A percentile compares a stretch with the other conserved stretches of the same genome.
These are phyloP conservation scores for Drosophila lutescens DNA, from an alignment of 2,888 invertebrate species.

Conservation along the genomic window DNA sequence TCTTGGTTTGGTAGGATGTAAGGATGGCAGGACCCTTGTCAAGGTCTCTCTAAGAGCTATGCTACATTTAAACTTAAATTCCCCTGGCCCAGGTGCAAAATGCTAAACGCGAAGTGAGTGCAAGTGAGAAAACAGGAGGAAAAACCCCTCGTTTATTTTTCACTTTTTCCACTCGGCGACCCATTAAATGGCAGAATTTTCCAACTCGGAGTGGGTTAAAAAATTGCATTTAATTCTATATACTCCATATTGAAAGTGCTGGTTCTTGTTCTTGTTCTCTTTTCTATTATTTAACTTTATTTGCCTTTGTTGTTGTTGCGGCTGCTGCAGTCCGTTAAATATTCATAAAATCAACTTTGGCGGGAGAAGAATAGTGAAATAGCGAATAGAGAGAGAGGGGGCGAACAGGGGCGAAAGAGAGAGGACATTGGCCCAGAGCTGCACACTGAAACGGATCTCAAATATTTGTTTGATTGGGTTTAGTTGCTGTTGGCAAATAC, in stretches of 20 bases:
- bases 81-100: slow-evolving; percentile 42
- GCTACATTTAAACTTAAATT: slow-evolving; percentile 64
- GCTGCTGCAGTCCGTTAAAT: slow-evolving; percentile 42
- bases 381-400: slow-evolving; percentile 1
- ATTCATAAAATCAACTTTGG: slow-evolving; percentile 47
- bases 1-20: not conserved
- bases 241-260: slow-evolving; percentile 51
- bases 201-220: slow-evolving; percentile 10
- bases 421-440: slow-evolving; percentile 48
- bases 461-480: slow-evolving; percentile 67
- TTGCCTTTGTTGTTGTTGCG: slow-evolving; percentile 21
- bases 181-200: slow-evolving; percentile 57
- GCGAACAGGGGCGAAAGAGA: not conserved
- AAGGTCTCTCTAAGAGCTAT: slow-evolving; percentile 59
- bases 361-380: slow-evolving; percentile 19
- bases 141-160: slow-evolving; percentile 51
- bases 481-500: slow-evolving; percentile 49
- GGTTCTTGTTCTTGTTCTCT: not conserved
- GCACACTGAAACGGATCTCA: slow-evolving; percentile 53
- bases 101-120: slow-evolving; percentile 16
- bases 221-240: slow-evolving; percentile 57
- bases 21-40: slow-evolving; percentile 14
- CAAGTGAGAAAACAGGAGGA: slow-evolving; percentile 11
- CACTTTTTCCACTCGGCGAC: slow-evolving; percentile 64
- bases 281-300: slow-evolving; percentile 12